Base-by-base conservation (phyloP, 2,113 vertebrate genomes). In the Gadus macrocephalus region DNA sequence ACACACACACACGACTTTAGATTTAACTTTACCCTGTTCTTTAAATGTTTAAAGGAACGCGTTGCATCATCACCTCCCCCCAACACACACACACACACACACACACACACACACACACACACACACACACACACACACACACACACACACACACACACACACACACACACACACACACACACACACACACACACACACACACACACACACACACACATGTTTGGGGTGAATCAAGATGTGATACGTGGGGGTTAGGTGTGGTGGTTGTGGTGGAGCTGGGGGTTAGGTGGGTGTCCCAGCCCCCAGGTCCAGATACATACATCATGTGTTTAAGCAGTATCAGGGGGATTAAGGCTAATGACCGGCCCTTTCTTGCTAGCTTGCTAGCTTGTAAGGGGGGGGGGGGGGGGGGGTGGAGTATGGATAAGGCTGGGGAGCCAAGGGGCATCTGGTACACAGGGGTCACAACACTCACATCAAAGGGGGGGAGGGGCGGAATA, bases 391-490 rank as follows among this genome's bases (percentile, higher is more conserved):
- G 31, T 35, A 35, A 0, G 31, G 31, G 31, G 4, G 31, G 31
- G 31, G 78, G 79, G 80, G 87, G 87, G 75, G 77, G 80, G 55
- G 85, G 75, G 85, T 58, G 31, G 81, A 79, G 71, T 35, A 35
- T 85, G 89, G 91, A 92, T 92, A 90, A 91, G 86, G 80, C 82
- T 70, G 82, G 82, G 76, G 81, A 86, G 81, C 86, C 71, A 74
- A 35, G 88, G 90, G 89, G 90, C 90, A 92, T 89, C 88, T 90
- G 87, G 86, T 88, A 84, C 80, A 11, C 82, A 86, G 85, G 85
- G 89, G 87, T 89, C 82, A 86, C 86, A 90, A 91, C 86, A 75
- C 80, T 91, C 88, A 92, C 89, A 92, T 92, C 91, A 92, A 93
- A 92, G 91, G 72, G 77, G 71, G 81, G 67, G 77, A 83, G 84